phyloP scores from a whole-genome alignment of 2,888 invertebrate genomes.

The Augiades crinisus region DNA sequence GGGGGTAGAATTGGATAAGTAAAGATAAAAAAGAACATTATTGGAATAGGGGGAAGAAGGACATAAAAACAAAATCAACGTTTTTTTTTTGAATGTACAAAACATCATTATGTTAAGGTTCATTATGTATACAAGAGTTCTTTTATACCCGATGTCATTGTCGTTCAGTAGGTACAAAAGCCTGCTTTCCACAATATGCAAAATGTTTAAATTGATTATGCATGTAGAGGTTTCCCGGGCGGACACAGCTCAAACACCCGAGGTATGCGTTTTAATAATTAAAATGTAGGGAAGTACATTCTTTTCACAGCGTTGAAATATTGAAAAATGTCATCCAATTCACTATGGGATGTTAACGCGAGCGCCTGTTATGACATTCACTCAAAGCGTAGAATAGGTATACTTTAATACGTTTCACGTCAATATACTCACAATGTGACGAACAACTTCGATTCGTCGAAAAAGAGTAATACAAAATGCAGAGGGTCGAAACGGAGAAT shows the following conservation, averaged over 20 bases:
- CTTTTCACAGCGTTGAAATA: constrained; percentile 34
- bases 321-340: constrained; percentile 25
- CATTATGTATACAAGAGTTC: constrained; percentile 22
- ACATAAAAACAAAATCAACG: neutral
- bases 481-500: constrained; percentile 60
- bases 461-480: constrained; percentile 71
- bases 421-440: constrained; percentile 57
- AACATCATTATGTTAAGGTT: constrained; percentile 14
- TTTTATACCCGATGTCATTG: constrained; percentile 19
- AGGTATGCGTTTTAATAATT: constrained; percentile 25
- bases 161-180: constrained; percentile 19
- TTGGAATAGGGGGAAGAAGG: too few species aligned
- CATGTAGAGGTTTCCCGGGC: constrained; percentile 23
- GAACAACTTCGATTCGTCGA: constrained; percentile 71
- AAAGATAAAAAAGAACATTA: too few species aligned
- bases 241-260: constrained; percentile 21
- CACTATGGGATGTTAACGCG: constrained; percentile 22
- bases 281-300: constrained; percentile 18
- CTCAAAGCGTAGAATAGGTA: constrained; percentile 36
- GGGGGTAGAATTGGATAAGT: too few species aligned
- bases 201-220: constrained; percentile 27
- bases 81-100: constrained; percentile 18
- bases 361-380: constrained; percentile 15
- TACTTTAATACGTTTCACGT: constrained; percentile 41
- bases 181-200: constrained; percentile 21